Conservation (phyloP, 64 coral and sea anemone species). For the Porites australiensis region DNA sequence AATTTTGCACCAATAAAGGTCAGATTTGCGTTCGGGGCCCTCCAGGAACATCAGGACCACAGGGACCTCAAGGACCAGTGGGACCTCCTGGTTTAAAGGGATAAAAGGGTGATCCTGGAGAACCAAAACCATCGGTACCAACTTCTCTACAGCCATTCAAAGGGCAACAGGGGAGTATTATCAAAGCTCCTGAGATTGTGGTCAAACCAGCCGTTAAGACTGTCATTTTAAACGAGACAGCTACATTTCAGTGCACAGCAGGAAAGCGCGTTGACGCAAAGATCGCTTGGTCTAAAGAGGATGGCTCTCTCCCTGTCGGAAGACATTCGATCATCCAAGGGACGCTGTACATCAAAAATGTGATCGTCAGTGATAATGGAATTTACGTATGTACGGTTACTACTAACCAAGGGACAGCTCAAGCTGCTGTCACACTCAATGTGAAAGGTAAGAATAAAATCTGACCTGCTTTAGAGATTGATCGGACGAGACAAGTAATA, state of each 20-base stretch:
- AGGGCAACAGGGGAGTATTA: slow-evolving; percentile 30
- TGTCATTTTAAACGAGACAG: slow-evolving; percentile 55
- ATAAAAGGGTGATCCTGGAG: slow-evolving; percentile 10
- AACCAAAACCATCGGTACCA: background rate
- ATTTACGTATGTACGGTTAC: slow-evolving; percentile 78
- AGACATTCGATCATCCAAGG: slow-evolving; percentile 58
- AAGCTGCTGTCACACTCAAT: slow-evolving; percentile 76
- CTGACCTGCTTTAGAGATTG: too few species aligned
- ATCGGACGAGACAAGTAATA: too few species aligned
- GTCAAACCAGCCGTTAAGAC: slow-evolving; percentile 67
- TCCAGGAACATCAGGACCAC: slow-evolving; percentile 42
- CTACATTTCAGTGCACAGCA: slow-evolving; percentile 60
- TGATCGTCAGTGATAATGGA: slow-evolving; percentile 56
- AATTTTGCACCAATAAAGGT: slow-evolving; percentile 50
- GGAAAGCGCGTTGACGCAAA: slow-evolving; percentile 38
- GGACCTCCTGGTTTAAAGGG: slow-evolving; percentile 29
- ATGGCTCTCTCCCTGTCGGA: slow-evolving; percentile 2
- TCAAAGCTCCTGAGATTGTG: slow-evolving; percentile 66
- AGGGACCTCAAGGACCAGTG: background rate
- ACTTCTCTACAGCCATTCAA: slow-evolving; percentile 25
- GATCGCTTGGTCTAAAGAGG: slow-evolving; percentile 69
- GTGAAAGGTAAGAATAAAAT: slow-evolving; percentile 64
- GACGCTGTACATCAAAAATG: slow-evolving; percentile 60
- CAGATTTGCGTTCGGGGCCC: slow-evolving; percentile 63
- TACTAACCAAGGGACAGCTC: slow-evolving; percentile 45